phyloP scores from a whole-genome alignment of 2,888 invertebrate genomes.

The Teleiodes luculella region DNA sequence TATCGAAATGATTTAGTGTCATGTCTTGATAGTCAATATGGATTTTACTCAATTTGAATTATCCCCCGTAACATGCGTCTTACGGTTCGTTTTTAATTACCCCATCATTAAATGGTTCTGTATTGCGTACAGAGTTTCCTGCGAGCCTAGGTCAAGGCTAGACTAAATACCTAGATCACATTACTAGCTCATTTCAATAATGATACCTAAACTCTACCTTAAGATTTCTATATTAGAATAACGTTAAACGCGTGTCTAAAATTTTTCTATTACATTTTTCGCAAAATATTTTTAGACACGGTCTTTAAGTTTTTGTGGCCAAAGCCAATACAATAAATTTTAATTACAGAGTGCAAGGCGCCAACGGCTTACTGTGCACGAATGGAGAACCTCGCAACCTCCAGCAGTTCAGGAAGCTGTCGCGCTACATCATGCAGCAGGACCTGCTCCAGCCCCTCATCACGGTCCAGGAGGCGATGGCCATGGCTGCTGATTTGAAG shows the following conservation, averaged over 20 bases:
- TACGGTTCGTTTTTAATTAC: not conserved
- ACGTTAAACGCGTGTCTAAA: no score
- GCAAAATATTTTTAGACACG: no score
- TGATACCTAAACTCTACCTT: no score
- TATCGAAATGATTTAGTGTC: no score
- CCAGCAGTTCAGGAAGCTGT: slow-evolving; percentile 89
- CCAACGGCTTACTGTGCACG: slow-evolving; percentile 86
- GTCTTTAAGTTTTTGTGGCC: no score
- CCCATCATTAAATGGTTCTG: slow-evolving; percentile 1
- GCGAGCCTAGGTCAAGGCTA: not conserved
- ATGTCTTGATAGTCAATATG: not conserved
- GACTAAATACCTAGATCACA: not conserved
- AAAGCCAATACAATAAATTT: not conserved
- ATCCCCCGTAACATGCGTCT: not conserved
- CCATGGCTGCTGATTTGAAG: slow-evolving; percentile 93
- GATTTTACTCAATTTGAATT: not conserved
- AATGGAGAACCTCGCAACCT: slow-evolving; percentile 89
- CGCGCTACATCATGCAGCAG: slow-evolving; percentile 97
- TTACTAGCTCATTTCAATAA: no score
- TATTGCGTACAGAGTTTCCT: slow-evolving; percentile 9
- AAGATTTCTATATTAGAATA: no score
- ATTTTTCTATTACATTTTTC: no score
- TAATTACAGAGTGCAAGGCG: slow-evolving; percentile 79
- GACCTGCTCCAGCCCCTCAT: slow-evolving; percentile 91
- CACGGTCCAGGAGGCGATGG: slow-evolving; percentile 92